Percentiles rank a stretch among this genome's conserved stretches.
These are phyloP conservation scores for Prenolepis imparis DNA, from an alignment of 2,888 invertebrate species.

Conservation along the genomic window DNA sequence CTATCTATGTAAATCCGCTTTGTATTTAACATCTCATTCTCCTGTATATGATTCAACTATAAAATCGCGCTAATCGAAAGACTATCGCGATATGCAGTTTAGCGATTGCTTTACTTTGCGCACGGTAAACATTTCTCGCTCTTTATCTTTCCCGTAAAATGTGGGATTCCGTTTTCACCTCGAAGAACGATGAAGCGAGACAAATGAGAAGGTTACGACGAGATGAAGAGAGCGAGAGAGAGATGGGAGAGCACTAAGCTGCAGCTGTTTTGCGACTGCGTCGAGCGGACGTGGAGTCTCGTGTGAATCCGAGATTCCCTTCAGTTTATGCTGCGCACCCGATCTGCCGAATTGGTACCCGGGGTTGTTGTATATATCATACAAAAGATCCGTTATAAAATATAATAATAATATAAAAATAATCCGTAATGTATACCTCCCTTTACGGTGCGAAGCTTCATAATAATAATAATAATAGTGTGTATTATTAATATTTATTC, in stretches of 20 bases:
- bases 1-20: neutral
- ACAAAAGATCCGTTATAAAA: neutral
- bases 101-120: neutral
- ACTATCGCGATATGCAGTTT: neutral
- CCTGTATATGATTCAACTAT: neutral
- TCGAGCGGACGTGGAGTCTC: slow-evolving; percentile 71
- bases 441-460: neutral
- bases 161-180: neutral
- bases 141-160: neutral
- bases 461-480: neutral
- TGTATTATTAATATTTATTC: slow-evolving; percentile 17
- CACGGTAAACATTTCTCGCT: neutral
- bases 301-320: slow-evolving; percentile 75
- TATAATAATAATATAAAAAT: neutral
- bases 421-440: neutral
- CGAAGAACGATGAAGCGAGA: neutral
- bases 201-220: neutral
- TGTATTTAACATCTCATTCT: neutral
- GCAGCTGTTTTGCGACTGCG: slow-evolving; percentile 78
- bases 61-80: neutral
- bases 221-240: slow-evolving; percentile 51
- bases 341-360: slow-evolving; percentile 74
- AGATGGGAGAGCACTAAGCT: slow-evolving; percentile 57
- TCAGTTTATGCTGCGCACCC: slow-evolving; percentile 81
- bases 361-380: slow-evolving; percentile 28